A percentile compares a stretch with the other conserved stretches of the same genome.
phyloP scores from a whole-genome alignment of 2,888 invertebrate species.

The Platerodrilus igneus region DNA sequence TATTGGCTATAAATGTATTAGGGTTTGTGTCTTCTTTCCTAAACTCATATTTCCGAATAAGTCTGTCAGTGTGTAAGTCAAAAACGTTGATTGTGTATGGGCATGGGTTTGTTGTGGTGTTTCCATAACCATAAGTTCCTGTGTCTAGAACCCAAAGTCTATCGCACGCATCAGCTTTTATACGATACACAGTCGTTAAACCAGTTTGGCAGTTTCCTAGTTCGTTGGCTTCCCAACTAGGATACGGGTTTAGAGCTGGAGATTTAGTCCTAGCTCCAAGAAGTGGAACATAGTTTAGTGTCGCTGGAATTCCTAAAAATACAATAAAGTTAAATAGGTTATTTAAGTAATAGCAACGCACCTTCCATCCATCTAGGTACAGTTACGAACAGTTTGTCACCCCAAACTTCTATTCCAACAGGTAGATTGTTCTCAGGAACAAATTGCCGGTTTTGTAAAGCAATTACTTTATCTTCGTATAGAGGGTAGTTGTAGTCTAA shows the following conservation, averaged over 20 bases:
- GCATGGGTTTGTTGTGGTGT: conserved; percentile 70
- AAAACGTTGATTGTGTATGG: conserved; percentile 75
- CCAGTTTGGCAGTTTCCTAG: conserved; percentile 71
- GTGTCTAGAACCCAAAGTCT: conserved; percentile 81
- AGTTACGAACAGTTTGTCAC: conserved; percentile 74
- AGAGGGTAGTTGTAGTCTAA: conserved; percentile 74
- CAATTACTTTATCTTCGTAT: conserved; percentile 57
- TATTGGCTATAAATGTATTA: conserved; percentile 80
- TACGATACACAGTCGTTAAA: conserved; percentile 72
- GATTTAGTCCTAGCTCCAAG: conserved; percentile 62
- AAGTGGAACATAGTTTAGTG: conserved; percentile 73
- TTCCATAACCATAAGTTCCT: conserved; percentile 75
- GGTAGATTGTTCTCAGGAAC: conserved; percentile 76
- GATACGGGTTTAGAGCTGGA: conserved; percentile 73
- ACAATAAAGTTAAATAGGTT: too few species aligned
- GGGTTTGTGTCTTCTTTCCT: conserved; percentile 68
- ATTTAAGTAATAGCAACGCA: conserved; percentile 46
- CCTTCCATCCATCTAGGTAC: conserved; percentile 78
- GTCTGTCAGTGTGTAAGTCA: conserved; percentile 67
- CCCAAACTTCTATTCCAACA: conserved; percentile 77
- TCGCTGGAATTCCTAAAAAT: conserved; percentile 70
- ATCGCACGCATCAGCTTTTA: conserved; percentile 73
- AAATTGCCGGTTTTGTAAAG: conserved; percentile 60
- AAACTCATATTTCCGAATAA: conserved; percentile 63
- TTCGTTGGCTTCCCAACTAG: conserved; percentile 69